Evolutionary conservation across 2,797 vertebrate genomes (phyloP).

Genomic region (Paedocypris micromegethes): DNA sequence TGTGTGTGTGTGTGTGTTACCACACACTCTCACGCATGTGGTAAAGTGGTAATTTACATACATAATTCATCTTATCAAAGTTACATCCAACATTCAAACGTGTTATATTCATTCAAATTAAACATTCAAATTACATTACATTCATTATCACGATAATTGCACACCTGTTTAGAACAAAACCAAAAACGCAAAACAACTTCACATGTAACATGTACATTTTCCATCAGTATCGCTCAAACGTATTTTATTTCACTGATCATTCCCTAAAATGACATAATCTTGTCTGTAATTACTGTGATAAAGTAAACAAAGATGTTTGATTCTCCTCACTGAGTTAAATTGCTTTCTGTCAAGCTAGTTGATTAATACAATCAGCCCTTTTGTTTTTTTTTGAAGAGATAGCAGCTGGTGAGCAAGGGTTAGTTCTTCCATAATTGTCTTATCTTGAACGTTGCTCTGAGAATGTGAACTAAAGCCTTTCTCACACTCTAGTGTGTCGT

Average conservation of each 20-base stretch:
- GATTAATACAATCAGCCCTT: constrained; percentile 1
- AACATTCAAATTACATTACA: too few species aligned
- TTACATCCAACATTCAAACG: too few species aligned
- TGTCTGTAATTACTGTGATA: not conserved
- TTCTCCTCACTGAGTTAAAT: not conserved
- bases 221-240: too few species aligned
- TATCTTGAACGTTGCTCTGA: constrained; percentile 9
- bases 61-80: too few species aligned
- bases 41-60: too few species aligned
- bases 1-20: not conserved
- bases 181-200: not conserved
- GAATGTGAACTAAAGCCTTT: not conserved
- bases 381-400: constrained; percentile 5
- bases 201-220: too few species aligned
- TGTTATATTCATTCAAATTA: too few species aligned
- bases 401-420: constrained; percentile 9
- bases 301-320: not conserved
- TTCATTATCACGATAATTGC: too few species aligned
- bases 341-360: constrained; percentile 4
- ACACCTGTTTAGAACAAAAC: not conserved
- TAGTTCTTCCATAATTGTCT: not conserved
- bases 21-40: too few species aligned
- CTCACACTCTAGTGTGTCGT: too few species aligned
- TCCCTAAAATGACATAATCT: constrained; percentile 1
- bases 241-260: not conserved